phyloP scores from a whole-genome alignment of 2,113 vertebrate genomes.

The Piaya cayana region DNA sequence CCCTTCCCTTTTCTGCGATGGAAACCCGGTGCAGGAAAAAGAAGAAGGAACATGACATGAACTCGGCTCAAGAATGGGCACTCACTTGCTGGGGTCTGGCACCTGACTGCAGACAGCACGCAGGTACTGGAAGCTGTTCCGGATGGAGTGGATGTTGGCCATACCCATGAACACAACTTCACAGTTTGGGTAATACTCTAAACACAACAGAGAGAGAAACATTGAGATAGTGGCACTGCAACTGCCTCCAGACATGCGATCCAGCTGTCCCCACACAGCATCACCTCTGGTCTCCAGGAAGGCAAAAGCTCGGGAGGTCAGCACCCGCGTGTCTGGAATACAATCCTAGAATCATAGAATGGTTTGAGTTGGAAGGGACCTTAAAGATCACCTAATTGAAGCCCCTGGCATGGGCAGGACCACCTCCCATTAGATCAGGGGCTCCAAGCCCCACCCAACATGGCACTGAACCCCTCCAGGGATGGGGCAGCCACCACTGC shows the following conservation, averaged over 20 bases:
- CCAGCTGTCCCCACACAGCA: not conserved
- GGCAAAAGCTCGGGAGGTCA: not conserved
- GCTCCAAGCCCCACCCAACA: too few species aligned
- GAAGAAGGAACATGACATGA: not conserved
- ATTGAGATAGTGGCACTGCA: not conserved
- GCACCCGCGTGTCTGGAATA: not conserved
- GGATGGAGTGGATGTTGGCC: conserved; percentile 98
- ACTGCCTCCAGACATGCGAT: fast-evolving
- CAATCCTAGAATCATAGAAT: too few species aligned
- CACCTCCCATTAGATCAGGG: too few species aligned
- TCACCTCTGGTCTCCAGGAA: not conserved
- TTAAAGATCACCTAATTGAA: too few species aligned
- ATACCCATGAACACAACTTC: conserved; percentile 99
- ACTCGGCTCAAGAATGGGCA: not conserved
- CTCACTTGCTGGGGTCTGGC: conserved; percentile 98
- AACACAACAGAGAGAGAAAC: not conserved
- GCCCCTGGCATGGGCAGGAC: too few species aligned
- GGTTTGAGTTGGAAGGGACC: too few species aligned
- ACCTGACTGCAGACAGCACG: conserved; percentile 96
- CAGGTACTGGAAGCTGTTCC: conserved; percentile 97
- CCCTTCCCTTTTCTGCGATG: not conserved
- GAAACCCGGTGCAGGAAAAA: not conserved
- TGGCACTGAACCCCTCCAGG: too few species aligned
- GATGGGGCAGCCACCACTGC: too few species aligned
- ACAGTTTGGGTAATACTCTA: conserved; percentile 98